Evolutionary conservation across 1,140 invertebrate genomes (phyloP), one percentile per base, ranked within the genome.

Genomic region (Trinorchestia longiramus): DNA sequence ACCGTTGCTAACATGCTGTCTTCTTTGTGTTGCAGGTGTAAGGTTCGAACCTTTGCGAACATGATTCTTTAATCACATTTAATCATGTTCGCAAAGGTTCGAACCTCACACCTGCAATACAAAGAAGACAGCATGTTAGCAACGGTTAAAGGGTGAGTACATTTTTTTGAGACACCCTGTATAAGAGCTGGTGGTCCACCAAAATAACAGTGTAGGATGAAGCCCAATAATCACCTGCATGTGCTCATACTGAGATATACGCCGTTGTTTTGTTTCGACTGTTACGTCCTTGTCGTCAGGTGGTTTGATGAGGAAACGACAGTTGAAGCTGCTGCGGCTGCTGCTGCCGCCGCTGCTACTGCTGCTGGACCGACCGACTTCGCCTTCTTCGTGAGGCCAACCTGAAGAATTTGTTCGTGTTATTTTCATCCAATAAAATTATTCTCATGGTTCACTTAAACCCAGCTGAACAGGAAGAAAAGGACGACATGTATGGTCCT

Each of bases 261-360:
- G 97, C 97, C 98, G 98, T 97, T 98, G 98, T 97, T 98, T 98
- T 97, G 98, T 98, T 97, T 99, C 98, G 97, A 98, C 98, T 97
- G 98, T 98, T 97, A 98, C 98, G 97, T 98, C 98, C 97, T 98
- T 98, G 97, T 98, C 98, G 97, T 98, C 98, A 90, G 98, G 98
- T 97, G 98, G 98, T 97, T 99, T 99, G 97, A 99, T 98, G 97
- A 99, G 98, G 97, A 99, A 98, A 97, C 99, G 98, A 97, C 98
- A 98, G 97, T 98, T 98, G 97, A 99, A 98, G 94, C 98, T 98
- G 97, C 98, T 98, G 97, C 98, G 98, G 96, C 97, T 97, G 97
- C 96, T 96, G 41, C 96, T 94, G 95, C 44, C 62, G 62, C 77
- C 44, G 53, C 95, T 0, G 95, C 77, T 95, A 96, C 97, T 97